phyloP scores from a whole-genome alignment of 2,797 vertebrate genomes.

The Malacoraja senta region DNA sequence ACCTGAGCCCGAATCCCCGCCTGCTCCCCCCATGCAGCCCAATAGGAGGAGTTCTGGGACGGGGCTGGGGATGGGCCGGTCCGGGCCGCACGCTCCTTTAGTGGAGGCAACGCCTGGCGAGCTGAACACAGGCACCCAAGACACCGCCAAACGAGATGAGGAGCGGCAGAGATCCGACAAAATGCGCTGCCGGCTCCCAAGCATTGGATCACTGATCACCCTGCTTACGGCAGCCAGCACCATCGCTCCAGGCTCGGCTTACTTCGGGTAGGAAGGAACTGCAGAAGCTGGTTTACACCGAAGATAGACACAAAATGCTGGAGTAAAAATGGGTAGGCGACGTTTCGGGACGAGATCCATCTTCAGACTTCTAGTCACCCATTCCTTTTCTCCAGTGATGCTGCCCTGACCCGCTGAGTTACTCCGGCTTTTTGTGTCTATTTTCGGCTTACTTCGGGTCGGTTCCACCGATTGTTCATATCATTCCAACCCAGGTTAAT shows the following conservation, averaged over 20 bases:
- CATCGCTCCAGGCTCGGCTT: not conserved
- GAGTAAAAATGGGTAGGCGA: too few species aligned
- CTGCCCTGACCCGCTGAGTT: too few species aligned
- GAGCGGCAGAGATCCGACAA: constrained; percentile 71
- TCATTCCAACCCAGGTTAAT: not conserved
- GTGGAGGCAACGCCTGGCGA: not conserved
- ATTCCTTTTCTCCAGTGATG: too few species aligned
- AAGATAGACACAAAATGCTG: too few species aligned
- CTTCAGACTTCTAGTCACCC: too few species aligned
- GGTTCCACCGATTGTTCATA: not conserved
- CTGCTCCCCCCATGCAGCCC: not conserved
- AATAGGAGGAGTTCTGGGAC: not conserved
- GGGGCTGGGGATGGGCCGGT: not conserved
- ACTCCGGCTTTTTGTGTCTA: too few species aligned
- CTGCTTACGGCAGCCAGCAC: constrained; percentile 9
- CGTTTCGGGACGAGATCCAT: too few species aligned
- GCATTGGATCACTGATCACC: constrained; percentile 62
- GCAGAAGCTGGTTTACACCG: too few species aligned
- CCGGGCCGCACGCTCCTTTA: not conserved
- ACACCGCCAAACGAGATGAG: constrained; percentile 61
- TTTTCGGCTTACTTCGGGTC: constrained; percentile 13
- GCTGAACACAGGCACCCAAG: not conserved
- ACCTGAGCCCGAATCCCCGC: not conserved
- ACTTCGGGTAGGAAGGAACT: constrained; percentile 8
- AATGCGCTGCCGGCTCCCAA: constrained; percentile 75